Base-by-base conservation (phyloP, 2,113 vertebrate species). In the Prinia subflava region DNA sequence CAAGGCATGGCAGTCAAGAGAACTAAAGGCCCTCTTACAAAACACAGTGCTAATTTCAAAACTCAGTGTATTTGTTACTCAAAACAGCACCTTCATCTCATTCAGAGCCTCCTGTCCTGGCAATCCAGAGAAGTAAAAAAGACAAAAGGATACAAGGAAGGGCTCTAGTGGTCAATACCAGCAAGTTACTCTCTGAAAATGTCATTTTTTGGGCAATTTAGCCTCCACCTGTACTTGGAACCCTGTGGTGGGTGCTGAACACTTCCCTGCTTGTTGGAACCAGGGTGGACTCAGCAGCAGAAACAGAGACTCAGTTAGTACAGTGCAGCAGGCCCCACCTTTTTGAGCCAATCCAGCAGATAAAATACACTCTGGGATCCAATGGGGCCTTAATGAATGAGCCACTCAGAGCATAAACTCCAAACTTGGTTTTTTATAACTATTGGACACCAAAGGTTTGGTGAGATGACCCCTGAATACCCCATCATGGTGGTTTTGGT, bases 281-380 rank as follows among this genome's bases (percentile, higher is more conserved):
- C 25, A 20, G 49, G 33, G 11, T 50, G 33, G 39, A 6, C 53
- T 50, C 39, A 75, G 57, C 50, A 88, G 60, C 80, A 83, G 39
- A 12, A 37, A 22, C 1, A 0, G 31, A 62, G 41, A 18, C 63
- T 53, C 35, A 31, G 8, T 7, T 12, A 28, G 33, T 2, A 4
- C 0, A 3, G 42, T 5, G 22, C 24, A 37, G 56, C 22, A 67
- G 52, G 7, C 37, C 70, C 25, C 79, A 57, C 6, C 5, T 28
- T 57, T 30, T 1, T n/a, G 31, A 63, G 67, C 19, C 39, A 71
- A 24, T 21, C 46, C 13, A 53, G 27, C 24, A 49, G 50, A 9
- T 49, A 41, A 92, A 90, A 82, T 6, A 46, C 42, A 63, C 42
- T 2, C 18, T 37, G 47, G 39, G 47, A 67, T 41, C 23, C n/a